Percentiles rank a stretch among this genome's conserved stretches.
These are phyloP conservation scores for Arnoldichthys spilopterus DNA, from an alignment of 2,797 vertebrate genomes.

Conservation along the genomic window DNA sequence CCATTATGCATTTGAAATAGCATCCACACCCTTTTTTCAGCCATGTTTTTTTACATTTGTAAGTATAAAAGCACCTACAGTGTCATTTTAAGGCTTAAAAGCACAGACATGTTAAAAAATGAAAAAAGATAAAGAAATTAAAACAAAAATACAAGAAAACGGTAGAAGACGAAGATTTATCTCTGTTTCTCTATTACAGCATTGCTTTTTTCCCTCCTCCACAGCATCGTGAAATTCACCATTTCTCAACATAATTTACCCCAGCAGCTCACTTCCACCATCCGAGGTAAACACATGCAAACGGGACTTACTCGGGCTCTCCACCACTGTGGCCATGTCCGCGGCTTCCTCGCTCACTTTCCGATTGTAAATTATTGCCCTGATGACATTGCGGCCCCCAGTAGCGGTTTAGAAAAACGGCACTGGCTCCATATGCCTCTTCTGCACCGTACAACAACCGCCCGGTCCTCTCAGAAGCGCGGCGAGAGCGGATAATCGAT, in stretches of 20 bases:
- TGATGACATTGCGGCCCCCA: conserved; percentile 7
- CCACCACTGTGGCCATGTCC: conserved; percentile 53
- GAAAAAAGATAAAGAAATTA: too few species aligned
- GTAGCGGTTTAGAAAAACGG: not conserved
- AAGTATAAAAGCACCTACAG: not conserved
- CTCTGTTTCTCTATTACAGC: too few species aligned
- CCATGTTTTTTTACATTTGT: too few species aligned
- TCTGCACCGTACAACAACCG: too few species aligned
- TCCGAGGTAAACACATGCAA: conserved; percentile 14
- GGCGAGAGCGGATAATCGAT: not conserved
- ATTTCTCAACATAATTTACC: too few species aligned
- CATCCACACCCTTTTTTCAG: not conserved
- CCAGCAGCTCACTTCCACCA: too few species aligned
- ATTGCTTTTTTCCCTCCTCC: not conserved
- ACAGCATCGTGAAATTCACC: not conserved
- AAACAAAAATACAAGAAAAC: not conserved
- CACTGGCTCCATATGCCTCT: too few species aligned
- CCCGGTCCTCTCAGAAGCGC: not conserved
- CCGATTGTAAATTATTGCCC: too few species aligned
- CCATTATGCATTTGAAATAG: not conserved
- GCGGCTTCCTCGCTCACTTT: not conserved
- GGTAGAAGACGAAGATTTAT: too few species aligned
- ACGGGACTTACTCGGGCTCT: conserved; percentile 51
- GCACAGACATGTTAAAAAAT: not conserved
- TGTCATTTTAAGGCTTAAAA: not conserved